Conservation (phyloP, 2,888 invertebrate species). For the Polydrusus pterygomalis region DNA sequence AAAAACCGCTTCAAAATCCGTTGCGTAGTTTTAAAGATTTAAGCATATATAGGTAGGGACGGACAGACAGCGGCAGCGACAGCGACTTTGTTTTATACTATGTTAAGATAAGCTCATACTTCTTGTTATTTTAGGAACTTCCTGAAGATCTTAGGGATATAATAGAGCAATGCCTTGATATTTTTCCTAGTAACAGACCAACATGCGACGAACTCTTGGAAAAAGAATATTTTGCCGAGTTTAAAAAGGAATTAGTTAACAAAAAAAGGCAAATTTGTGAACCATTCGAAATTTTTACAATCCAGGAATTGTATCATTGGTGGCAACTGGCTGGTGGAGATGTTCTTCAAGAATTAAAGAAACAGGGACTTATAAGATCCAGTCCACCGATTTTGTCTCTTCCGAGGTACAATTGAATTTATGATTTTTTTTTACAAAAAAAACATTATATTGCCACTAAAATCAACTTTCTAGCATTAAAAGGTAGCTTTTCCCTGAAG, state of each 20-base stretch:
- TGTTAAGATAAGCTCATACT: too few relatives aligned
- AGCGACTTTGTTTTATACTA: too few relatives aligned
- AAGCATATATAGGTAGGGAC: too few relatives aligned
- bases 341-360: conserved; percentile 91
- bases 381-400: conserved; percentile 87
- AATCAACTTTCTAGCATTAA: too few relatives aligned
- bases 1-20: too few relatives aligned
- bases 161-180: conserved; percentile 83
- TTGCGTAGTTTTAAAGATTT: too few relatives aligned
- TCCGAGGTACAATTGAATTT: conserved; percentile 77
- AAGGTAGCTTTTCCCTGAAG: too few relatives aligned
- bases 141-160: conserved; percentile 77
- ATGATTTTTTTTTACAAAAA: too few relatives aligned
- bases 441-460: too few relatives aligned
- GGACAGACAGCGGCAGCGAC: too few relatives aligned
- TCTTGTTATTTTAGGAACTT: conserved; percentile 72
- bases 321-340: conserved; percentile 98
- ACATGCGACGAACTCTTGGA: conserved; percentile 78
- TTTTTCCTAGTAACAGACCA: conserved; percentile 78
- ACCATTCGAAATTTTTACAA: conserved; percentile 71
- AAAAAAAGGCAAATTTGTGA: conserved; percentile 65
- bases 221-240: conserved; percentile 74
- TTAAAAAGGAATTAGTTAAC: conserved; percentile 59
- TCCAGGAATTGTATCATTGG: conserved; percentile 92
- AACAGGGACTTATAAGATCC: conserved; percentile 91